Conservation (phyloP, 2,113 vertebrate genomes). For the Oreotrochilus melanogaster region DNA sequence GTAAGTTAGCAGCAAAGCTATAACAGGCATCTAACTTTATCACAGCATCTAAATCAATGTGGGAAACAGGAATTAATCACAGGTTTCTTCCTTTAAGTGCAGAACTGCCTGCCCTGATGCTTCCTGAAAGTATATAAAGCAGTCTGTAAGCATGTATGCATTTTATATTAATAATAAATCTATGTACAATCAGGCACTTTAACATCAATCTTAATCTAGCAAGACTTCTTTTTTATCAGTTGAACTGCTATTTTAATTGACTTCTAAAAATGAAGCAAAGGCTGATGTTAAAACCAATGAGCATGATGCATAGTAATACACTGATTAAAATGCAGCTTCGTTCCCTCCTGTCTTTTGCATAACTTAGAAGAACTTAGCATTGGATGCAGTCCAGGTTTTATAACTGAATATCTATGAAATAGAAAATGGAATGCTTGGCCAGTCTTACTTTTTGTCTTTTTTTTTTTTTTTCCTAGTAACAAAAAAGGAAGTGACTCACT, state of each 20-base stretch:
- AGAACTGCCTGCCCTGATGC: not conserved
- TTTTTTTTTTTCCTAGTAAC: not conserved
- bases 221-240: constrained; percentile 65
- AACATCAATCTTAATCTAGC: constrained; percentile 66
- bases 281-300: constrained; percentile 58
- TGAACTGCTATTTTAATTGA: constrained; percentile 66
- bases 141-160: constrained; percentile 5
- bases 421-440: constrained; percentile 35
- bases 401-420: constrained; percentile 25
- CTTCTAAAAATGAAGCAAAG: constrained; percentile 63
- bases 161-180: constrained; percentile 68
- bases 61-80: constrained; percentile 34
- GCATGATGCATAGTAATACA: constrained; percentile 58
- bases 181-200: constrained; percentile 57
- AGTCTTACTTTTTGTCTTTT: not conserved
- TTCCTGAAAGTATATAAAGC: constrained; percentile 35
- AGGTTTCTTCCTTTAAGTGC: constrained; percentile 30
- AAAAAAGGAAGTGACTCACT: not conserved
- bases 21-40: constrained; percentile 2
- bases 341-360: constrained; percentile 45
- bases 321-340: constrained; percentile 56
- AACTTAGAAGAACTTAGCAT: constrained; percentile 36
- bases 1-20: not conserved
- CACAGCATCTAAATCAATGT: constrained; percentile 3
- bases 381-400: constrained; percentile 52